phyloP scores from a whole-genome alignment of 2,888 invertebrate genomes.

The Leptinotarsa rubiginosa region DNA sequence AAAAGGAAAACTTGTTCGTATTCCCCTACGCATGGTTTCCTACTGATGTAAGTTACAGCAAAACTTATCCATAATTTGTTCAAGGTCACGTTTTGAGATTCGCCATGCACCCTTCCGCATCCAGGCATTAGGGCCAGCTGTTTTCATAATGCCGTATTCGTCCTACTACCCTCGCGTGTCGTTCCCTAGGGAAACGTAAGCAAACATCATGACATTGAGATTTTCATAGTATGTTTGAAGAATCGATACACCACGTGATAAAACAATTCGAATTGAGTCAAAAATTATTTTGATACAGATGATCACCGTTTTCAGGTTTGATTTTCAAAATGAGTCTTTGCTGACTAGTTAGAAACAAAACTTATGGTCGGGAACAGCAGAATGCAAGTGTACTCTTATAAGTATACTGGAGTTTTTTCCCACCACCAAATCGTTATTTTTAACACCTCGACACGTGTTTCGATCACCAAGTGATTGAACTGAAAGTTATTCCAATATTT shows the following conservation, averaged over 20 bases:
- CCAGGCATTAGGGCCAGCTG: conserved; percentile 48
- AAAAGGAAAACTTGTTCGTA: conserved; percentile 14
- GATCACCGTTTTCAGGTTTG: too few species aligned
- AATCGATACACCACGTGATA: conserved; percentile 22
- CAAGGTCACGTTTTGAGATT: conserved; percentile 46
- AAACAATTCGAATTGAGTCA: too few species aligned
- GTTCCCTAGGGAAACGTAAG: conserved; percentile 37
- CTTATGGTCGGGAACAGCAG: too few species aligned
- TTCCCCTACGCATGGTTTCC: conserved; percentile 8
- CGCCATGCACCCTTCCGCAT: conserved; percentile 42
- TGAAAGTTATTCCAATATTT: too few species aligned
- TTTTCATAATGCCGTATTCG: conserved; percentile 41
- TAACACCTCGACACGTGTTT: too few species aligned
- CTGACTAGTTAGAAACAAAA: too few species aligned
- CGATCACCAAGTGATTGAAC: too few species aligned
- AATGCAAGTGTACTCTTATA: too few species aligned
- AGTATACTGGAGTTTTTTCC: too few species aligned
- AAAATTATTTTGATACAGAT: too few species aligned
- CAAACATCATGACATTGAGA: conserved; percentile 44
- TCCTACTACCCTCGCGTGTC: conserved; percentile 40
- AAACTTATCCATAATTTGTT: conserved; percentile 47
- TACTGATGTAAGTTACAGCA: conserved; percentile 33
- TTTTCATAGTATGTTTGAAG: conserved; percentile 37
- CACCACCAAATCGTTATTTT: too few species aligned
- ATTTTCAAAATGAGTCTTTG: too few species aligned